Base-by-base conservation (phyloP, 2,888 invertebrate species). In the Lepidonotus clava region DNA sequence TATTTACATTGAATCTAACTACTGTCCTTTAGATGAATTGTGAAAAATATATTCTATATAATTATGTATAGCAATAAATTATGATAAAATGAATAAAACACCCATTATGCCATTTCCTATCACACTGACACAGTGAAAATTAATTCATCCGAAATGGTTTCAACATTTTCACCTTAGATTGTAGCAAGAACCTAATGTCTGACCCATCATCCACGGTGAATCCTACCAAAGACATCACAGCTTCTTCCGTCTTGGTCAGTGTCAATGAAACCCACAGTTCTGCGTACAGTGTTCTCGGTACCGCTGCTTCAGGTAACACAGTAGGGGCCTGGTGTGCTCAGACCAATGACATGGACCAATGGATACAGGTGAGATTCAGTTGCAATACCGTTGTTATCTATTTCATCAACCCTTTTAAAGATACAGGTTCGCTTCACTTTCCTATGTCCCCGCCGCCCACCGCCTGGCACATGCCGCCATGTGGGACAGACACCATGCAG, bases 281-380 rank as follows among this genome's bases (percentile, higher is more conserved):
- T 11, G 24, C 61, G 11, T 61, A 61, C 28, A 24, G 61, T 2
- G 61, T 28, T 4, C 24, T n/a, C 11, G 61, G 61, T 1, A 61
- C n/a, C 21, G 4, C 24, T 5, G 28, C 61, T 28, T 18, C 24
- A 5, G 61, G 24, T 1, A 28, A 28, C 24, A 11, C 24, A 24
- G 61, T 24, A 1, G 24, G 61, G 5, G 61, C 28, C 21, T 61
- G 61, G 61, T 61, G 61, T 14, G 14, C 61, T 2, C 28, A 61
- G 28, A 24, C 11, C 28, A 61, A 61, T 28, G 61, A 61, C 24
- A 61, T 32, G 5, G 61, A 61, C 61, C 61, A 8, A 28, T 61
- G 61, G 61, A 61, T 61, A 61, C 61, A 61, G 61, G 61, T 61
- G 28, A 53, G 56, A n/a, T 56, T 11, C 5, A n/a, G 28, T 61